These are phyloP conservation scores for Bimastos eiseni DNA, from an alignment of 2,888 invertebrate genomes.

Conservation along the genomic window DNA sequence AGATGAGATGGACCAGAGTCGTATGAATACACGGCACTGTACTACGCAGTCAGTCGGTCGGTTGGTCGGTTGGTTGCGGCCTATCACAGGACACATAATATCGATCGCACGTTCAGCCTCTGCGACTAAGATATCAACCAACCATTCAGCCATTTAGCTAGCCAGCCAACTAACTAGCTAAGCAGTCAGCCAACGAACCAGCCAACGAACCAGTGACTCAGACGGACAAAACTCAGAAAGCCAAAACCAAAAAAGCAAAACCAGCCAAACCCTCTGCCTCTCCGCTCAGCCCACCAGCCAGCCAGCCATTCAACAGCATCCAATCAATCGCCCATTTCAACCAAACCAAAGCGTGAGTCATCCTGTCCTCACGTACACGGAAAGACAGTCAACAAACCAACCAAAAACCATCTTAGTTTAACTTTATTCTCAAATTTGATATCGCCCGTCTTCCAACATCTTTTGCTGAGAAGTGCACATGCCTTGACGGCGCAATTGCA, in stretches of 20 bases:
- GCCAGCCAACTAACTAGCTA: not conserved
- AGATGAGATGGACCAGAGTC: not conserved
- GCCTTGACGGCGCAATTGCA: too few relatives aligned
- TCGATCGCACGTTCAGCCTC: not conserved
- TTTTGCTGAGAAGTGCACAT: too few relatives aligned
- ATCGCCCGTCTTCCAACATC: too few relatives aligned
- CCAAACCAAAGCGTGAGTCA: not conserved
- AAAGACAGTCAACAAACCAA: not conserved
- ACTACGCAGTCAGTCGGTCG: not conserved
- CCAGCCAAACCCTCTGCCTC: too few relatives aligned
- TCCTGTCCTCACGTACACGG: not conserved
- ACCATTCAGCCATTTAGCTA: not conserved
- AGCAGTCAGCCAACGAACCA: not conserved
- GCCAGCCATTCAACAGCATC: not conserved
- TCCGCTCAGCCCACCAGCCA: too few relatives aligned
- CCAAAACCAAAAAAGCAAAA: too few relatives aligned
- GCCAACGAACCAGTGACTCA: not conserved
- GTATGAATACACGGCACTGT: not conserved
- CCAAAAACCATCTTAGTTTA: too few relatives aligned
- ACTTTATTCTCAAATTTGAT: too few relatives aligned
- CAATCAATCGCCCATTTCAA: too few relatives aligned
- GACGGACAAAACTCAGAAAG: not conserved
- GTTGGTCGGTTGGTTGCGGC: not conserved
- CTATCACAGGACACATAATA: not conserved
- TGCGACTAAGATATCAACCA: conserved; percentile 2